Base-by-base conservation (phyloP, 2,113 vertebrate genomes). In the Periophthalmus modestus region DNA sequence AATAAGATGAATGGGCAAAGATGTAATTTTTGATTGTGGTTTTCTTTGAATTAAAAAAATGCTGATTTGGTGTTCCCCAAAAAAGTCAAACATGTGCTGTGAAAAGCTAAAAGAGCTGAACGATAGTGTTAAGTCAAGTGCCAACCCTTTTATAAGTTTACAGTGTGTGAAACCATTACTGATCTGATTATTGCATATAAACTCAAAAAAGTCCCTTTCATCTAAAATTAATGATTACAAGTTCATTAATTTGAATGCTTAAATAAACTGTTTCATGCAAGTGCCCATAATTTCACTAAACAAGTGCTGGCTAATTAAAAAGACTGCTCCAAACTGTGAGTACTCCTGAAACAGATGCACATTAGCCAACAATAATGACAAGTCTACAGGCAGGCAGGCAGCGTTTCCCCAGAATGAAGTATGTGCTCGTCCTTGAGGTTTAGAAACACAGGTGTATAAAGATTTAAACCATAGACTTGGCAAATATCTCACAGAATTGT, bases 331-430 rank as follows among this genome's bases (percentile, higher is more conserved):
- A 18, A 62, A 62, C 28, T 62, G 28, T 34, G 59, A 62, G 59
- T 7, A 18, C 59, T 62, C 28, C 59, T 34, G 15, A 33, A 62
- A 62, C 59, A 62, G 59, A 62, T 62, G 28, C 28, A 62, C 59
- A 62, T 62, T 62, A 62, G 59, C 34, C 28, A 62, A 62, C 34
- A 62, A 62, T 62, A 34, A 62, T 33, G 59, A 59, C 57, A 59
- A 28, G 57, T 24, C 23, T 34, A 18, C 59, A 62, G 57, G 21
- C 57, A 59, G 21, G 7, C 7, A 9, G 59, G 28, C 58, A 61
- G 16, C 15, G 14, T 28, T 61, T 61, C 59, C 28, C 28, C 7
- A 16, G 18, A 34, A 62, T 62, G 28, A 62, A 34, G 34, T n/a
- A 65, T 2, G 10, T 65, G 62, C 34, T n/a, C 1, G 62, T 65